Base-by-base conservation (phyloP, 2,797 vertebrate genomes). In the Crenuchus spilurus region DNA sequence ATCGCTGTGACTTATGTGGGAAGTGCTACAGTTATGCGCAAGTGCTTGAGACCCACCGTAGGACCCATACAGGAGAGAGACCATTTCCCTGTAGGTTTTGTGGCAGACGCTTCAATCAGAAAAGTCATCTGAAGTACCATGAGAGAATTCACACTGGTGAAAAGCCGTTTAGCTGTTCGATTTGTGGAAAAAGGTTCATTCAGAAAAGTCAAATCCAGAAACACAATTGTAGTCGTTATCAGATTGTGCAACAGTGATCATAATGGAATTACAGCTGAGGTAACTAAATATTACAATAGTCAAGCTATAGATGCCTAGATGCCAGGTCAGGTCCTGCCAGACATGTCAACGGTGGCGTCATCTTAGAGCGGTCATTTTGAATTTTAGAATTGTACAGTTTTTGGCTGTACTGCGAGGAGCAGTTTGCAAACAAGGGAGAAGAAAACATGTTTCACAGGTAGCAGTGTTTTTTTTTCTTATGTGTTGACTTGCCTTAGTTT, bases 111-210 rank as follows among this genome's bases (percentile, higher is more conserved):
- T 76, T 76, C 41, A 76, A 70, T 49, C 67, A 70, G 41, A 46
- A 64, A 18, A 51, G 67, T 10, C 67, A 76, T 33, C 31, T 70
- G 31, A 77, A 60, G 9, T 62, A 77, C 35, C 75, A 77, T 20
- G 74, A 76, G 54, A 64, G 67, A 49, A 76, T 77, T 46, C 75
- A 72, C 62, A 72, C 75, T 3, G 74, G 74, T 3, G 74, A 76
- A 55, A 76, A 61, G 18, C 67, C 67, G 11, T 76, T 30, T 14
- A 39, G 22, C n/a, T 76, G 74, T 13, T 24, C 75, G 6, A 13
- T 72, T 35, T 77, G 75, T 52, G 69, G 62, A 1, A 77, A 71
- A 58, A n/a, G 68, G 6, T 77, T 77, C 6, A 58, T 77, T 39
- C 75, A 71, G 33, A 58, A 22, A 2, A 60, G 61, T 28, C 75